Percentiles rank a stretch among this genome's conserved stretches.
phyloP scores from a whole-genome alignment of 2,888 invertebrate species.

The Dryobotodes eremita region DNA sequence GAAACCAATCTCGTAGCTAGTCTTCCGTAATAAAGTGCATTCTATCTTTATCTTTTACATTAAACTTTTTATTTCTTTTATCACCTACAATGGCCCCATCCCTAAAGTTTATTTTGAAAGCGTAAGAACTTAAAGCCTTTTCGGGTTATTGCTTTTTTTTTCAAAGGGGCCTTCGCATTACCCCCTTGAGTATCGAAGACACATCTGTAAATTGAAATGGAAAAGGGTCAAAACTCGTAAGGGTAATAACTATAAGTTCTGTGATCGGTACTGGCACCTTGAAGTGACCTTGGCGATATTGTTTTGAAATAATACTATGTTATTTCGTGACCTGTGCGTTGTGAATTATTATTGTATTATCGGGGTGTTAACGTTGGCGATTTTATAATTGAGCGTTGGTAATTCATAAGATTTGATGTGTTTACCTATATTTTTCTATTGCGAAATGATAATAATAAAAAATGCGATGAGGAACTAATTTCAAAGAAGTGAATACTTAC shows the following conservation, averaged over 20 bases:
- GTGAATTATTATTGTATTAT: not conserved
- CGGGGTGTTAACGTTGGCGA: not conserved
- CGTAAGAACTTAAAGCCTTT: slow-evolving; percentile 75
- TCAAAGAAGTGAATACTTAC: not conserved
- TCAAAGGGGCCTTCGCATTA: slow-evolving; percentile 74
- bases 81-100: slow-evolving; percentile 58
- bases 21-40: slow-evolving; percentile 59
- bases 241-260: slow-evolving; percentile 81
- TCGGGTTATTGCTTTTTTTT: slow-evolving; percentile 77
- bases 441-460: not conserved
- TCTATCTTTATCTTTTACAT: slow-evolving; percentile 56
- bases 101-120: slow-evolving; percentile 70
- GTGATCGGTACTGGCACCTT: slow-evolving; percentile 71
- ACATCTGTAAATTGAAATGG: slow-evolving; percentile 86
- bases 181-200: slow-evolving; percentile 81
- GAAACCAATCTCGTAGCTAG: slow-evolving; percentile 42
- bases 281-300: slow-evolving; percentile 60
- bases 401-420: not conserved
- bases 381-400: not conserved
- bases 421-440: not conserved
- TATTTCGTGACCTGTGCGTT: not conserved
- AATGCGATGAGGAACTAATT: not conserved
- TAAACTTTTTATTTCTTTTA: slow-evolving; percentile 63
- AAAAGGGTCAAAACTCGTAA: slow-evolving; percentile 84
- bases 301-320: slow-evolving; percentile 32